Base-by-base conservation (phyloP, 2,113 vertebrate species). In the Dicentrarchus labrax region DNA sequence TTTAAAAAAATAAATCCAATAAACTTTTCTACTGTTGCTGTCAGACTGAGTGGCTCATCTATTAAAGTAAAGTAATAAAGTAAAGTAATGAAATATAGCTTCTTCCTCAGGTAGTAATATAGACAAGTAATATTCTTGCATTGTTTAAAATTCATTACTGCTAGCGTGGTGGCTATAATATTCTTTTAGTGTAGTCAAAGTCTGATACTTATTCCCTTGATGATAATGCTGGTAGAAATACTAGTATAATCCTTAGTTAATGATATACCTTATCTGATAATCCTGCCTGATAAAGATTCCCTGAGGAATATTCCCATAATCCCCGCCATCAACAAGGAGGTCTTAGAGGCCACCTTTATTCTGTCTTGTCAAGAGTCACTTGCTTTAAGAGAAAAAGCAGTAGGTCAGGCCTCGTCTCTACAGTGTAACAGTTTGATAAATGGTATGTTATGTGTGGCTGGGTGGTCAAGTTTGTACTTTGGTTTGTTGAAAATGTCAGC, bases 211-310 rank as follows among this genome's bases (percentile, higher is more conserved):
- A 76, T 81, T 90, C 79, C 50, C 76, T 39, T 85, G 76, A 82
- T 74, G 41, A 71, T 88, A 75, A 82, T 82, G 36, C 80, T 64
- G 74, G 53, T 74, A 59, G 78, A 78, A 62, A 79, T 69, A 68
- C 48, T 22, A 1, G 61, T 47, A 13, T 94, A 95, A 95, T 94
- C 92, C 92, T 65, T 57, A 61, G 72, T 92, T 95, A 95, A 95
- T 94, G 93, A 94, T 93, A 85, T 71, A 92, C 83, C 60, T 92
- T 82, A 91, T 93, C 91, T 91, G 91, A 88, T 96, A 94, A 95
- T 95, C 94, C 91, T 53, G 66, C 82, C 43, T 90, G 89, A 93
- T 94, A 84, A 91, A 84, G 83, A 88, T 76, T 83, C 83, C 80
- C 85, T 47, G 50, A 77, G 83, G 78, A 89, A 85, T 89, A 86